A percentile compares a stretch with the other conserved stretches of the same genome.
phyloP scores from a whole-genome alignment of 2,113 vertebrate species.

The Rhinoptilus africanus region DNA sequence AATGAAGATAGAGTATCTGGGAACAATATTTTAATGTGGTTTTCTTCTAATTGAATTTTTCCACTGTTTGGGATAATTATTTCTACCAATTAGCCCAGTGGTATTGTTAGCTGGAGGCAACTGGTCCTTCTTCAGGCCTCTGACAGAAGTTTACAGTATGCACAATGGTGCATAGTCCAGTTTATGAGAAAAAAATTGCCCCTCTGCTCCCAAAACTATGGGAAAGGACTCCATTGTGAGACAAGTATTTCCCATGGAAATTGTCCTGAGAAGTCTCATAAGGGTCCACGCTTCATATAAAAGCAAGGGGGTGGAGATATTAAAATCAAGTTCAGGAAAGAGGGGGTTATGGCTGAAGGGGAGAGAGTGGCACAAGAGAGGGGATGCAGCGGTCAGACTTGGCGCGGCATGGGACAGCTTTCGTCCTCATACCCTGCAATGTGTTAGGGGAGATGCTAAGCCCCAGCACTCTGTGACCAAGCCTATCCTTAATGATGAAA shows the following conservation, averaged over 20 bases:
- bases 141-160: slow-evolving; percentile 55
- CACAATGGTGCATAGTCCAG: slow-evolving; percentile 47
- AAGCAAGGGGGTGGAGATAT: not conserved
- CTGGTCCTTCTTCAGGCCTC: slow-evolving; percentile 29
- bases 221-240: not conserved
- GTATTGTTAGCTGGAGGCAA: slow-evolving; percentile 57
- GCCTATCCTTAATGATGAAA: not conserved
- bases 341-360: not conserved
- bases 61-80: slow-evolving; percentile 59
- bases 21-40: slow-evolving; percentile 55
- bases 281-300: not conserved
- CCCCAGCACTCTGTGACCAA: not conserved
- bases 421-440: not conserved
- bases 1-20: slow-evolving; percentile 62
- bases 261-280: not conserved
- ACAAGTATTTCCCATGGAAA: slow-evolving; percentile 51
- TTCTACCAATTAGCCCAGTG: slow-evolving; percentile 64
- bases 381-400: not conserved
- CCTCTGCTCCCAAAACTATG: slow-evolving; percentile 41
- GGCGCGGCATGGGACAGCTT: not conserved
- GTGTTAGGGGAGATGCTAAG: not conserved
- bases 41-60: slow-evolving; percentile 66
- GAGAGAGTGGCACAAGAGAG: not conserved
- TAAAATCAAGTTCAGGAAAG: not conserved
- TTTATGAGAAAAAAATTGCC: slow-evolving; percentile 58